These are phyloP conservation scores for Leptatherina wallacei DNA, from an alignment of 2,797 vertebrate species.

Conservation along the genomic window DNA sequence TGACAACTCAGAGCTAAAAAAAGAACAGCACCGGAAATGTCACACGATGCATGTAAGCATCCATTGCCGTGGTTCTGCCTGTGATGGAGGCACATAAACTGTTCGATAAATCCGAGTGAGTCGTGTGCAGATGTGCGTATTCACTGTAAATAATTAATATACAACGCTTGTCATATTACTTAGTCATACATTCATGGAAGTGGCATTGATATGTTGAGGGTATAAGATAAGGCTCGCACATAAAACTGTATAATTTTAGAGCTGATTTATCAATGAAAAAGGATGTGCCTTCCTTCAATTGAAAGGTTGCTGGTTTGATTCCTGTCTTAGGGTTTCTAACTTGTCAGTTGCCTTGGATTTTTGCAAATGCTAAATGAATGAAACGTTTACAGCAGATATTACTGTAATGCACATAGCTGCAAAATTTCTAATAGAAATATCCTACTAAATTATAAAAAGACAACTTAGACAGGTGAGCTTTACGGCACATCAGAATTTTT, in stretches of 20 bases:
- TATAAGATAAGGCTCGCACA: background rate
- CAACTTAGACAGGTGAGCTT: background rate
- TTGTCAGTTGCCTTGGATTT: background rate
- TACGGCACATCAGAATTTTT: background rate
- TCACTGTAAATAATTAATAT: background rate
- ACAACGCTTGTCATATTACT: background rate
- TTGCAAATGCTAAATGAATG: background rate
- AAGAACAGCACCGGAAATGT: conserved; percentile 63
- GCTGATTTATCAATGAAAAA: background rate
- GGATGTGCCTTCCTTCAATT: background rate
- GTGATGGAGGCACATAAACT: background rate
- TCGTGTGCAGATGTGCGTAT: background rate
- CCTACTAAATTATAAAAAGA: background rate
- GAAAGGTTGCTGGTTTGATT: background rate
- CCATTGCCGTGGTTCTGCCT: conserved; percentile 6
- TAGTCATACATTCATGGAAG: background rate
- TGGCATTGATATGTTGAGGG: background rate
- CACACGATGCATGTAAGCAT: conserved; percentile 56
- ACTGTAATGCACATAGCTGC: background rate
- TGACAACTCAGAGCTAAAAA: conserved; percentile 64
- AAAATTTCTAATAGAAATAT: background rate
- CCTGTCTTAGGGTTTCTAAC: background rate
- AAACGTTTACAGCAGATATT: background rate
- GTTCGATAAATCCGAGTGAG: background rate
- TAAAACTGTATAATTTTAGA: background rate